Percentiles rank a stretch among this genome's conserved stretches.
Conservation (phyloP, 2,113 vertebrate genomes). For the Tympanuchus pallidicinctus region DNA sequence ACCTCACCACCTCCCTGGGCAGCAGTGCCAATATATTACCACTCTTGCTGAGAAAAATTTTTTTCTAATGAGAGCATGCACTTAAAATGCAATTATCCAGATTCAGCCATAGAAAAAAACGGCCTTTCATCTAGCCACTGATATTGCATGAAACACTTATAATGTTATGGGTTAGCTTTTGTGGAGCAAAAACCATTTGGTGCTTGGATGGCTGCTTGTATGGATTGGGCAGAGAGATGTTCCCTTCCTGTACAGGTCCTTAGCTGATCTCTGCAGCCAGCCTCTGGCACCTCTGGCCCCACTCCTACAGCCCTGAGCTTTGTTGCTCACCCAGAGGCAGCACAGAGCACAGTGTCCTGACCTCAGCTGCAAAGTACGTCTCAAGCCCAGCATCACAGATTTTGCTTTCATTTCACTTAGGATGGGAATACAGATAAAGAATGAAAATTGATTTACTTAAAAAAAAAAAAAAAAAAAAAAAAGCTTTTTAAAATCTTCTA, state of each 20-base stretch:
- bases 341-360: not conserved
- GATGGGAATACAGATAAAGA: not conserved
- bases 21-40: too few relatives aligned
- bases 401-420: not conserved
- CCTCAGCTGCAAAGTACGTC: not conserved
- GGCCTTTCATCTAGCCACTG: not conserved
- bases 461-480: not conserved
- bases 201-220: fast-evolving
- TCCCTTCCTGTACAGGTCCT: not conserved
- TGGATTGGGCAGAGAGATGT: not conserved
- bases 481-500: not conserved
- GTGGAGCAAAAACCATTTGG: fast-evolving
- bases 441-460: not conserved
- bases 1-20: too few relatives aligned
- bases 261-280: not conserved
- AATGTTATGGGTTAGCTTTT: not conserved
- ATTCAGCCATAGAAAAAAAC: too few relatives aligned
- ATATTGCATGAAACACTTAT: not conserved
- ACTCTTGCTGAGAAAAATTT: too few relatives aligned
- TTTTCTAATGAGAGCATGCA: too few relatives aligned
- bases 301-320: not conserved
- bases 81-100: not conserved
- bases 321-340: not conserved
- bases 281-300: not conserved
- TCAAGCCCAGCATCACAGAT: not conserved